Base-by-base conservation (phyloP, 2,113 vertebrate species). In the Eulemur rufifrons region DNA sequence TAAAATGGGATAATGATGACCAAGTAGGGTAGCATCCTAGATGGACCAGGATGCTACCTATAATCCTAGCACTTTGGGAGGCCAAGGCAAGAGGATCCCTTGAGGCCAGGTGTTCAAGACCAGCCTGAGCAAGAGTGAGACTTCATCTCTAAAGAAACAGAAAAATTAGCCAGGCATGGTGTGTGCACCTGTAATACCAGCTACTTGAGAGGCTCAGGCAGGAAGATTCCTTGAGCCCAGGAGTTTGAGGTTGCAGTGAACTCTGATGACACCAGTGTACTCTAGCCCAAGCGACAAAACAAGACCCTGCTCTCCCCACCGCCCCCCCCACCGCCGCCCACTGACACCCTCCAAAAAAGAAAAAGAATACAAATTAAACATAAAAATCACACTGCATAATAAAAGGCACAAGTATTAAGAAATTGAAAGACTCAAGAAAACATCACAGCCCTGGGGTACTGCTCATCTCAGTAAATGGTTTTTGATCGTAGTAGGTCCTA, bases 391-490 rank as follows among this genome's bases (percentile, higher is more conserved):
- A 91, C 90, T 84, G 84, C 15, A 11, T 4, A 42, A n/a, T 34
- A 59, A 68, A 86, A 91, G 77, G 32, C 25, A 50, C 13, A 95
- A 95, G 61, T 66, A 69, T 66, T 83, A 42, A 92, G 54, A 96
- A 69, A 54, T 39, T 8, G 56, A 92, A 92, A 90, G 63, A 92
- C 83, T 54, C 23, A 76, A 87, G 39, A 76, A 83, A 96, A 84
- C 73, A 23, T 77, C 68, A 96, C 23, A 59, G 27, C 45, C 18
- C 56, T 73, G 69, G 71, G 39, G 42, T 81, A 94, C 59, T 66
- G 21, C 32, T 89, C 14, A 86, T 86, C 25, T 91, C 85, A 85
- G 47, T 50, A 95, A 85, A 83, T 52, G 11, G 45, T 54, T 93
- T 88, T 94, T 83, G 66, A 80, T n/a, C 80, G 8, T 27, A 56